Percentiles rank a stretch among this genome's conserved stretches.
These are phyloP conservation scores for Geotrupes spiniger DNA, from an alignment of 2,888 invertebrate genomes.

Conservation along the genomic window DNA sequence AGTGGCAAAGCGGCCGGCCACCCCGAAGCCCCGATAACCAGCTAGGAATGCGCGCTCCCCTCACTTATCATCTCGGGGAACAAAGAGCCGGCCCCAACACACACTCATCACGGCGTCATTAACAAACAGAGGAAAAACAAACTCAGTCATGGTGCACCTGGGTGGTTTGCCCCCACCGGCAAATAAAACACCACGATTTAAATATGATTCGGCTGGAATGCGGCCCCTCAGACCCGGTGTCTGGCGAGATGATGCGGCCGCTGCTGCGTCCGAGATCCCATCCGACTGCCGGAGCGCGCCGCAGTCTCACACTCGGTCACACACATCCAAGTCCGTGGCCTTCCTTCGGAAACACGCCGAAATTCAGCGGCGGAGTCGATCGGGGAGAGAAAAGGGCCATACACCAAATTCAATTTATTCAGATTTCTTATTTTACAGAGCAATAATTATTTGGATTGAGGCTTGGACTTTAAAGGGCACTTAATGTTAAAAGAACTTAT, in stretches of 20 bases:
- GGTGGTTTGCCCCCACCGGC: constrained; percentile 43
- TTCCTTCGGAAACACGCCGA: not conserved
- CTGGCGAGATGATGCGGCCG: constrained; percentile 44
- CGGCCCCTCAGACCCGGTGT: constrained; percentile 47
- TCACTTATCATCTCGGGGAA: constrained; percentile 36
- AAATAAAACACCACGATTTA: constrained; percentile 39
- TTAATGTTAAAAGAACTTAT: too few relatives aligned
- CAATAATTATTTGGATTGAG: too few relatives aligned
- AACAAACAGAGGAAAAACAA: constrained; percentile 51
- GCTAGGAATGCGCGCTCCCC: constrained; percentile 40
- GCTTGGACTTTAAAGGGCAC: too few relatives aligned
- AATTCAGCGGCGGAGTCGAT: too few relatives aligned
- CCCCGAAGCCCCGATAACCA: constrained; percentile 46
- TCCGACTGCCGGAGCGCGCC: not conserved
- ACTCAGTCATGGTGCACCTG: constrained; percentile 49
- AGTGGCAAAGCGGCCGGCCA: constrained; percentile 40
- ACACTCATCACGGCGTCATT: constrained; percentile 51
- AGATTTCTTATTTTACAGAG: too few relatives aligned
- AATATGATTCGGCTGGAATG: constrained; percentile 46
- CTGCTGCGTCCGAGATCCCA: constrained; percentile 32
- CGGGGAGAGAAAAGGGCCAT: too few relatives aligned
- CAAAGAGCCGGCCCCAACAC: constrained; percentile 41
- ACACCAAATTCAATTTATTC: too few relatives aligned
- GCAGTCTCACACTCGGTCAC: constrained; percentile 4
- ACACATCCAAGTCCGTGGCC: not conserved